Base-by-base conservation (phyloP, 2,113 vertebrate genomes). In the Helogale parvula region DNA sequence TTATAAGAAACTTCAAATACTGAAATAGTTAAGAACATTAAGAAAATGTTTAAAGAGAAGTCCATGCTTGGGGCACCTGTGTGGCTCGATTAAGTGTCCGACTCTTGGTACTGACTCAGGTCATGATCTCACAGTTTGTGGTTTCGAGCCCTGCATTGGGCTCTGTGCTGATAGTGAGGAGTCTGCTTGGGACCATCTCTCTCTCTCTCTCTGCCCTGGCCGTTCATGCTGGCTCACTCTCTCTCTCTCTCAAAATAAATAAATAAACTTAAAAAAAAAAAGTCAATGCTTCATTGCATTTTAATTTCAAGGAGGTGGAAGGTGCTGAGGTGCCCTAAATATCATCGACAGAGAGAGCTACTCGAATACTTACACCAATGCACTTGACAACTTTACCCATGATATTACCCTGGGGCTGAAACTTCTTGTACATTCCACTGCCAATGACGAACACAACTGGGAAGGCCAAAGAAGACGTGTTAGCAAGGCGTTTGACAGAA, bases 351-450 rank as follows among this genome's bases (percentile, higher is more conserved):
- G 15, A 82, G 12, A 77, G 21, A 10, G 5, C 13, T 29, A 2
- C 14, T 14, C 57, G 45, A 35, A 77, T 91, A 99, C 99, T 99
- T 98, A 99, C 99, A 69, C 98, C 98, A 23, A 99, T 99, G 88
- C 99, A 99, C 96, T 99, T 99, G 98, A 63, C 99, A 93, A 99
- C 99, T 95, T 99, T 94, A 91, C 99, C 91, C 97, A 99, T 99
- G 92, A 99, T 88, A 94, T 99, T 99, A 35, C 99, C 99, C 97
- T 99, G 98, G 0, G 99, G 99, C 96, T 99, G 89, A 95, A 98
- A 97, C 98, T 99, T 99, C 98, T 99, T 99, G 98, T 99, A 99
- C 99, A 99, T 99, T 13, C 93, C 16, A 50, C 99, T 99, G 94
- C 99, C 99, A 25, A 95, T 0, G 29, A 99, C 23, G 81, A 99